Conservation (phyloP, 2,797 vertebrate genomes). For the Anguilla marmorata region DNA sequence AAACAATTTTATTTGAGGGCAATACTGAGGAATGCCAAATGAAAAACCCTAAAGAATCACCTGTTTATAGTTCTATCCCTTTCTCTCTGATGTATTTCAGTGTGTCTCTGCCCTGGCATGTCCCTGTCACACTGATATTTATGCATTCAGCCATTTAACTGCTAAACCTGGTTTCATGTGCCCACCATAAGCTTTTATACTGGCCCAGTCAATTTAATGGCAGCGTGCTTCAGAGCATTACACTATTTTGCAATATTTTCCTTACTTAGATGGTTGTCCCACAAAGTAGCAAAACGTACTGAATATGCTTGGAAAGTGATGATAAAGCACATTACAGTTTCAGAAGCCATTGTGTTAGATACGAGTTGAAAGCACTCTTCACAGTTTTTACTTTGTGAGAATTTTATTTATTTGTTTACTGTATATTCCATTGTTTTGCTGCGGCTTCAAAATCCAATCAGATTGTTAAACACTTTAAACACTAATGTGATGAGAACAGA, state of each 20-base stretch:
- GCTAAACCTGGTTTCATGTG: not conserved
- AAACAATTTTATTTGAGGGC: not conserved
- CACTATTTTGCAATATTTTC: not conserved
- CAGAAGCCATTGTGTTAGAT: not conserved
- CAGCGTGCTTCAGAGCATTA: not conserved
- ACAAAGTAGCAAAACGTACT: not conserved
- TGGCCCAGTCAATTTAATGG: not conserved
- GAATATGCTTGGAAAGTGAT: not conserved
- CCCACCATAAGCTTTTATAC: not conserved
- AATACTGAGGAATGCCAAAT: not conserved
- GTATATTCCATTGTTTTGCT: conserved; percentile 1
- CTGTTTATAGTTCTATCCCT: not conserved
- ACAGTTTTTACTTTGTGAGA: not conserved
- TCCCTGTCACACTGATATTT: not conserved
- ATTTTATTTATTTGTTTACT: not conserved
- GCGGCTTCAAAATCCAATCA: not conserved
- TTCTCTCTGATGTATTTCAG: not conserved
- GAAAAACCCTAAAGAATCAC: not conserved
- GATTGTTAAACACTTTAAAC: not conserved
- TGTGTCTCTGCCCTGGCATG: not conserved
- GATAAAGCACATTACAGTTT: conserved; percentile 14
- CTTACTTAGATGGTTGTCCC: not conserved
- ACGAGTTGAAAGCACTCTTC: not conserved
- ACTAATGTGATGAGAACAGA: conserved; percentile 2
- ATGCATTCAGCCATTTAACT: not conserved